Percentiles rank a stretch among this genome's conserved stretches.
Conservation (phyloP, 2,797 vertebrate genomes). For the Hoplostethus atlanticus region DNA sequence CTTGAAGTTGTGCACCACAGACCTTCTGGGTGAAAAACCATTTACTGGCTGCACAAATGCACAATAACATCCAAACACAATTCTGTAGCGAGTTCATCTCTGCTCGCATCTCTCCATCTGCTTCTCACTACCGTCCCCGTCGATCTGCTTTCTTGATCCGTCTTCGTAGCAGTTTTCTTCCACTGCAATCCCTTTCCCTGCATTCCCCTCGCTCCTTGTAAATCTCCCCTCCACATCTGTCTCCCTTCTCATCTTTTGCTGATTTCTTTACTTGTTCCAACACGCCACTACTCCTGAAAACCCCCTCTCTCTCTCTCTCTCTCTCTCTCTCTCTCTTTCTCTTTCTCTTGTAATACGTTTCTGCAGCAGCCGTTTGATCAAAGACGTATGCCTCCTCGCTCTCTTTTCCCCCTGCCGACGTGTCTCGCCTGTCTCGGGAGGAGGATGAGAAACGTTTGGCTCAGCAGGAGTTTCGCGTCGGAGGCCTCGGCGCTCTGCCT, state of each 20-base stretch:
- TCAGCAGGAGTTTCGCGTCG: constrained; percentile 26
- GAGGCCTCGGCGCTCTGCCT: constrained; percentile 14
- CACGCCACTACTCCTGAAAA: constrained; percentile 7
- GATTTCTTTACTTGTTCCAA: constrained; percentile 23
- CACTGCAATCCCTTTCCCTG: neutral
- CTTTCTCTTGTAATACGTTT: constrained; percentile 24
- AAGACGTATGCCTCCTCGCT: constrained; percentile 5
- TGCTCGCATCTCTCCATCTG: no score
- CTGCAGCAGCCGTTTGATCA: constrained; percentile 50
- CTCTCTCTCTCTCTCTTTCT: constrained; percentile 15
- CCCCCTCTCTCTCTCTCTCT: constrained; percentile 13
- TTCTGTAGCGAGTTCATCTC: no score
- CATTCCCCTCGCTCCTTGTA: neutral
- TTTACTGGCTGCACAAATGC: no score
- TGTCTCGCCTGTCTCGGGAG: constrained; percentile 19
- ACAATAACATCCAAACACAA: no score
- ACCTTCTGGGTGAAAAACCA: no score
- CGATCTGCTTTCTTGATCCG: neutral
- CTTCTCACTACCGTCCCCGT: neutral
- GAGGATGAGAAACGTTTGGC: constrained; percentile 53
- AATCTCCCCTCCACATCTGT: constrained; percentile 19
- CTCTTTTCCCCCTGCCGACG: neutral
- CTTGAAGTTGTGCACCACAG: no score
- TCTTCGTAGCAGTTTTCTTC: no score
- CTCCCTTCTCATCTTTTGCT: constrained; percentile 6